Conservation (phyloP, 2,113 vertebrate genomes). For the Myodes glareolus region DNA sequence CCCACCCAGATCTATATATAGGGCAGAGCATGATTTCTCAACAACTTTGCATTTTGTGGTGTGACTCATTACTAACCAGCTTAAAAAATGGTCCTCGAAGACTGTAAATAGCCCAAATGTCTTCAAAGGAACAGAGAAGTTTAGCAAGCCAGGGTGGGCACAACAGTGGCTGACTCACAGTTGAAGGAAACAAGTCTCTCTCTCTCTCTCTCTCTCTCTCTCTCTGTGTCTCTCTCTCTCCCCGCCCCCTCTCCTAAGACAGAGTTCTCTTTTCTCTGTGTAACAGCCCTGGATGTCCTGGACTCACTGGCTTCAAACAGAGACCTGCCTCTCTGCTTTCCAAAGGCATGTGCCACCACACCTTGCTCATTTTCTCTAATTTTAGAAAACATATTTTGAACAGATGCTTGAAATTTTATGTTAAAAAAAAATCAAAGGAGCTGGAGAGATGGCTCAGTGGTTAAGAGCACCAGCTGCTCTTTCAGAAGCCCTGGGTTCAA, state of each 20-base stretch:
- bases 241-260: not conserved
- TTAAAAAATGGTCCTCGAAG: not conserved
- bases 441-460: not conserved
- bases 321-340: not conserved
- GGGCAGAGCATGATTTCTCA: not conserved
- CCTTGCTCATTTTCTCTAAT: not conserved
- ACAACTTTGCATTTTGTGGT: not conserved
- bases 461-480: not conserved
- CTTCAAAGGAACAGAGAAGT: constrained; percentile 11
- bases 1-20: not conserved
- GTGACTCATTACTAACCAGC: not conserved
- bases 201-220: no score
- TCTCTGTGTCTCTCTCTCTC: no score
- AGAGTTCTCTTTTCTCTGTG: not conserved
- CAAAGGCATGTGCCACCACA: not conserved
- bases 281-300: not conserved
- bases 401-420: not conserved
- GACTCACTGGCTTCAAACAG: not conserved
- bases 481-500: not conserved
- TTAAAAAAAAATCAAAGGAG: not conserved
- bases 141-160: not conserved
- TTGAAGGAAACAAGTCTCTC: not conserved
- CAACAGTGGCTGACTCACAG: not conserved
- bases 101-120: not conserved
- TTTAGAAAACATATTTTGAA: constrained; percentile 38